Conservation (phyloP, 2,113 vertebrate species). For the Rhadina sibilatrix region DNA sequence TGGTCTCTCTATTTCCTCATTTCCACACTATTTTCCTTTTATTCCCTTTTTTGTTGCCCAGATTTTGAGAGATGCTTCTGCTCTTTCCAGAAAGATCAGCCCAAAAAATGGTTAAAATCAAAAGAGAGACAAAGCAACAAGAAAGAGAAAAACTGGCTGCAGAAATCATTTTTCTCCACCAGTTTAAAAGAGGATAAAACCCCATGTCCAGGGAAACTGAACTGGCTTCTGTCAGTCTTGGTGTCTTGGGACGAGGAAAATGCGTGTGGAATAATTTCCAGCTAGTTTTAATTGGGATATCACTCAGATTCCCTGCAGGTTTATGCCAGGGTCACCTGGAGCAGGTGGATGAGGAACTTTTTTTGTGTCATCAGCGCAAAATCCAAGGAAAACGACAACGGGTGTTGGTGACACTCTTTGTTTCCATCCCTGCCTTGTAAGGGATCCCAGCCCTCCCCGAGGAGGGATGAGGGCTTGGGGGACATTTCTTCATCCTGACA, state of each 20-base stretch:
- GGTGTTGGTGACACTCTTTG: not conserved
- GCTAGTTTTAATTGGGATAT: not conserved
- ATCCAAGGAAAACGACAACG: not conserved
- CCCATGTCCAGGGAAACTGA: not conserved
- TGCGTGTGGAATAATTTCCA: not conserved
- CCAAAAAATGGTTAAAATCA: not conserved
- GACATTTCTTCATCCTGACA: not conserved
- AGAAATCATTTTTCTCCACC: not conserved
- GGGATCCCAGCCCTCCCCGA: not conserved
- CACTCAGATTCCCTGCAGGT: not conserved
- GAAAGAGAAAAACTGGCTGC: not conserved
- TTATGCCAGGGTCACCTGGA: not conserved
- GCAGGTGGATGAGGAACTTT: not conserved
- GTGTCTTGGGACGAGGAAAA: not conserved
- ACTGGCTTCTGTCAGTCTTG: not conserved
- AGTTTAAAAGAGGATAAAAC: not conserved
- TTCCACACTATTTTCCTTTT: fast-evolving
- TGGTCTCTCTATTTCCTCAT: not conserved
- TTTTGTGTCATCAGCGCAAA: not conserved
- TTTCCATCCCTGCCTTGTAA: not conserved
- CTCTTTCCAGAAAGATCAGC: not conserved
- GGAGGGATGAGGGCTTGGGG: not conserved
- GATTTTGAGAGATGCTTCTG: not conserved
- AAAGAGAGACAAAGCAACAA: not conserved
- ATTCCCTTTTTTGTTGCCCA: fast-evolving